phyloP scores from a whole-genome alignment of 1,140 invertebrate genomes.

The Musca vetustissima region DNA sequence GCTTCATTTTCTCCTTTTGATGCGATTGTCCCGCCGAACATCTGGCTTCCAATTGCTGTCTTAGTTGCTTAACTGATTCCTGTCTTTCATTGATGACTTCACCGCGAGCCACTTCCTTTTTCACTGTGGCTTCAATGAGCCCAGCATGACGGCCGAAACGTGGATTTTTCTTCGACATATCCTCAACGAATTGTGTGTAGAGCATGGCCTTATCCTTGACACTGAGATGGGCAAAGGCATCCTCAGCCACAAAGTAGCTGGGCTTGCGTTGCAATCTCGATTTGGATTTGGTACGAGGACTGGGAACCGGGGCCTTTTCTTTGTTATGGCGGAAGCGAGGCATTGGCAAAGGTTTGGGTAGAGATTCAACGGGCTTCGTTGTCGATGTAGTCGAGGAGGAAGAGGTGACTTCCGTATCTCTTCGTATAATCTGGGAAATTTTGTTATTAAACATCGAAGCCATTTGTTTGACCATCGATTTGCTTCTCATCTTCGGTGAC shows the following conservation, averaged over 20 bases:
- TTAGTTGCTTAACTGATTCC: conserved; percentile 39
- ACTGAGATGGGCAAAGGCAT: conserved; percentile 45
- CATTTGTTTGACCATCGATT: conserved; percentile 45
- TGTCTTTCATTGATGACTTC: conserved; percentile 39
- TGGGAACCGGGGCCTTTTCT: conserved; percentile 7
- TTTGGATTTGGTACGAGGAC: conserved; percentile 8
- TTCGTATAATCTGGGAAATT: conserved; percentile 37
- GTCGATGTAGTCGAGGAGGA: too few species aligned
- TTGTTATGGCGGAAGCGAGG: conserved; percentile 4
- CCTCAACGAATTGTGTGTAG: conserved; percentile 47
- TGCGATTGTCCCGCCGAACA: background rate
- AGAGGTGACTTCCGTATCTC: conserved; percentile 5
- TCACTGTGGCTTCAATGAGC: conserved; percentile 35
- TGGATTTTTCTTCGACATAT: conserved; percentile 45
- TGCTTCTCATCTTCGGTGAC: conserved; percentile 3
- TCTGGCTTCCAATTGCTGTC: conserved; percentile 40
- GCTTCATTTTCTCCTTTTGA: background rate
- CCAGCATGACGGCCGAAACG: conserved; percentile 41
- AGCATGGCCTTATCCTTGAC: conserved; percentile 48
- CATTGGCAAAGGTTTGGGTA: conserved; percentile 28
- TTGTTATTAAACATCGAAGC: conserved; percentile 48
- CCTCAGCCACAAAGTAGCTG: conserved; percentile 42
- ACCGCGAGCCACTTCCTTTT: conserved; percentile 39
- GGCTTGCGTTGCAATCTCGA: background rate
- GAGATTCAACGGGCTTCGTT: too few species aligned